Evolutionary conservation across 2,113 vertebrate genomes (phyloP), one percentile per base, ranked within the genome.

Genomic region (Anoura caudifer): DNA sequence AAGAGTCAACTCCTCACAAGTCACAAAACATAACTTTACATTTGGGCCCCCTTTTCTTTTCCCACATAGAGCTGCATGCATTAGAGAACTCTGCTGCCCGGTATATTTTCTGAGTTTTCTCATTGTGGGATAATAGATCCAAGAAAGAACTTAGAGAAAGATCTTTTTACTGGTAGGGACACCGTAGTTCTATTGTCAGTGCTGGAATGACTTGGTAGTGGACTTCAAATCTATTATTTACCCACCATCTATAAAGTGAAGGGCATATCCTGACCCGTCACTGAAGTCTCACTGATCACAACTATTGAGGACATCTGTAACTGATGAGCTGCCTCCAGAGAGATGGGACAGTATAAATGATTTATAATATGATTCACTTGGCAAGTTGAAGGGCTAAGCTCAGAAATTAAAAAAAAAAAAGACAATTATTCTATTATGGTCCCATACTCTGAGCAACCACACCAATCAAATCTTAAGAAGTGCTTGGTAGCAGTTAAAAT

Each of bases 151-250:
- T 73, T 79, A 38, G 0, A 75, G 19, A 15, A 17, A 54, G 17
- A 69, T 81, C n/a, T 9, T 14, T 45, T 17, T 9, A 0, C n/a
- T 81, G 5, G 19, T 28, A 50, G 41, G 9, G 38, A 8, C 12
- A 63, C 36, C 16, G 83, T 41, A 11, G 15, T 63, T 79, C 20
- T 87, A 36, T 13, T 70, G 59, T 7, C 24, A 72, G 10, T 54
- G 12, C 31, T 65, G 31, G 14, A 28, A 28, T 45, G 94, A 75
- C 36, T 70, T 76, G 61, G 19, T 91, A 84, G 86, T 86, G 54
- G 69, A 54, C 36, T 69, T 97, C 69, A 93, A 86, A 85, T 65
- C 43, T 59, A n/a, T 83, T 89, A 89, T 91, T 89, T 87, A 82
- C 63, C 45, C 47, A 26, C 73, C 38, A 31, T 81, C 16, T 87